Percentiles rank a stretch among this genome's conserved stretches.
Conservation (phyloP, 1,140 invertebrate genomes). For the Zaprionus nigranus region DNA sequence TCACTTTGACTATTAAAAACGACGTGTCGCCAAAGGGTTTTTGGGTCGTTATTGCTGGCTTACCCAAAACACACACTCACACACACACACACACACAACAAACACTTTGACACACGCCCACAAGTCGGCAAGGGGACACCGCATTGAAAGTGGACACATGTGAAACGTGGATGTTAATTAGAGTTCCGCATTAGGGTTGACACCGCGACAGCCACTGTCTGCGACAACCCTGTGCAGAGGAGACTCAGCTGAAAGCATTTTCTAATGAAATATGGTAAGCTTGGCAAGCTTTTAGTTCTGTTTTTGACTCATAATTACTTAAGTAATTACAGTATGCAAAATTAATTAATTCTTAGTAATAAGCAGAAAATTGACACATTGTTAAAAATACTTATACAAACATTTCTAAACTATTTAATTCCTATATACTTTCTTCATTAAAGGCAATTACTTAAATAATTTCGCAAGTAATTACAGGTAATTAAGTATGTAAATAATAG, state of each 20-base stretch:
- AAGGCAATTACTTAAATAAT: background rate
- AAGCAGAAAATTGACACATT: no score
- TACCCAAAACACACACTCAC: slow-evolving; percentile 20
- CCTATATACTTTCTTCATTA: background rate
- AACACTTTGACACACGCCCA: background rate
- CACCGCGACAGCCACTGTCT: slow-evolving; percentile 20
- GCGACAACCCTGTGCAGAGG: slow-evolving; percentile 1
- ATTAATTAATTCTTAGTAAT: background rate
- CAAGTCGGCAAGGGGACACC: background rate
- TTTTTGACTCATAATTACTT: background rate
- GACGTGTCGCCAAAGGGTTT: slow-evolving; percentile 64
- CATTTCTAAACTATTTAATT: background rate
- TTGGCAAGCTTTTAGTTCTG: background rate
- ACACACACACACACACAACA: background rate
- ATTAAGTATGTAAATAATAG: background rate
- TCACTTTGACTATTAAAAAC: slow-evolving; percentile 76
- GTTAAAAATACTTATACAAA: no score
- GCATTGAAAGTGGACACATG: slow-evolving; percentile 26
- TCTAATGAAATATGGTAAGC: background rate
- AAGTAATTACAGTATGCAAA: background rate
- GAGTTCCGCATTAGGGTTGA: slow-evolving; percentile 40
- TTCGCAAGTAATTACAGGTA: background rate
- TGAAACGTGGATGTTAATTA: slow-evolving; percentile 45
- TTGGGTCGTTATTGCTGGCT: slow-evolving; percentile 40
- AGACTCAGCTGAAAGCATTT: background rate